phyloP scores from a whole-genome alignment of 2,797 vertebrate genomes.

The Oreochromis mossambicus region DNA sequence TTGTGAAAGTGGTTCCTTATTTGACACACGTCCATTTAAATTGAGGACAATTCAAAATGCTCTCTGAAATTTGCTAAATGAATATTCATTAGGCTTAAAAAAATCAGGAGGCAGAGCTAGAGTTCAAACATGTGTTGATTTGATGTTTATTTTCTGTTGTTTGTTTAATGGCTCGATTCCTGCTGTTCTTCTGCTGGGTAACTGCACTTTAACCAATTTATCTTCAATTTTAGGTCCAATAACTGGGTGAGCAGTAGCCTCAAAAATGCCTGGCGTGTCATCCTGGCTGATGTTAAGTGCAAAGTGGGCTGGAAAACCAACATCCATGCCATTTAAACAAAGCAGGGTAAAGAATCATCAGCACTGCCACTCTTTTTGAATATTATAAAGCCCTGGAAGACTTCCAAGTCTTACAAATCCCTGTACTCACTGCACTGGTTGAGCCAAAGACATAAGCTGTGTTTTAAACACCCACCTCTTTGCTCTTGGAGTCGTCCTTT shows the following conservation, averaged over 20 bases:
- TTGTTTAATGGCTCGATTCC: neutral
- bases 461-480: conserved; percentile 60
- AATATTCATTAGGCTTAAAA: neutral
- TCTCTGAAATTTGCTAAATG: neutral
- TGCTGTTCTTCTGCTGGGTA: neutral
- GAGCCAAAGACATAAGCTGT: neutral
- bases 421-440: neutral
- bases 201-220: neutral
- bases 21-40: accelerated
- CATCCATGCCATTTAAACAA: neutral
- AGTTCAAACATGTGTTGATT: neutral
- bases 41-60: neutral
- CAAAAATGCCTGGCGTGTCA: neutral
- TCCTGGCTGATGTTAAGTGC: neutral
- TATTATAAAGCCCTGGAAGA: neutral
- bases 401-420: neutral
- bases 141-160: neutral
- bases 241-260: neutral
- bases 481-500: conserved; percentile 58
- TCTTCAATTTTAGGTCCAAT: neutral
- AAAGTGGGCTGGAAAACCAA: neutral
- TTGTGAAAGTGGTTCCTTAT: neutral
- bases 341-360: neutral
- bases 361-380: accelerated
- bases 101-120: neutral